phyloP scores from a whole-genome alignment of 2,113 vertebrate species.

The Tinamus guttatus region DNA sequence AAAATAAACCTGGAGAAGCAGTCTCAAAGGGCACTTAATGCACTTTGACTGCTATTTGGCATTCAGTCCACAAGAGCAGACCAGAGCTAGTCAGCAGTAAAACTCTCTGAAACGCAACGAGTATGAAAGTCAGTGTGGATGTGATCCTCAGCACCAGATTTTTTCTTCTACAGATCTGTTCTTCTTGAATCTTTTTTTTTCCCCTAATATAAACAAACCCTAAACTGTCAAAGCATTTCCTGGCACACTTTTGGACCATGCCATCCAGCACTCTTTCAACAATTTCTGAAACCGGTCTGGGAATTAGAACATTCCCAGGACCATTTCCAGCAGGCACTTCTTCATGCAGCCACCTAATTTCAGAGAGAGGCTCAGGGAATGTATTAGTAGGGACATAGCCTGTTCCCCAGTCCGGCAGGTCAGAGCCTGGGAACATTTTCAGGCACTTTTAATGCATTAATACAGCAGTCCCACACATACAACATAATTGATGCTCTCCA shows the following conservation, averaged over 20 bases:
- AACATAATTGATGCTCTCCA: not conserved
- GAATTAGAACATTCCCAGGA: constrained; percentile 19
- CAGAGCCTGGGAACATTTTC: constrained; percentile 35
- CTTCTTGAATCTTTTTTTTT: not conserved
- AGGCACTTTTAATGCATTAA: not conserved
- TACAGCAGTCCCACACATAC: not conserved
- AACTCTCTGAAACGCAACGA: not conserved
- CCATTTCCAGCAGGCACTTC: constrained; percentile 32
- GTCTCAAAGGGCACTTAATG: constrained; percentile 11
- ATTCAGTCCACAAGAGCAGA: not conserved
- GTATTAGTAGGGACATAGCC: not conserved
- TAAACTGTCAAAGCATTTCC: constrained; percentile 2
- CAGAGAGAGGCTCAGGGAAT: not conserved
- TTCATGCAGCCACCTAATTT: constrained; percentile 27
- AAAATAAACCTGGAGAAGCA: constrained; percentile 49
- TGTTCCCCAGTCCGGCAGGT: not conserved
- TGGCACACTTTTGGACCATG: constrained; percentile 35
- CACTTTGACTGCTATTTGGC: constrained; percentile 26
- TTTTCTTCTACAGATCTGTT: not conserved
- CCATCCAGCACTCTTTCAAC: not conserved
- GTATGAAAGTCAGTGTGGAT: not conserved
- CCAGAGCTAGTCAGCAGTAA: not conserved
- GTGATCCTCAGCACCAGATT: not conserved
- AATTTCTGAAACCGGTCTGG: not conserved
- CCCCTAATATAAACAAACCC: not conserved